Conservation (phyloP, 1,140 invertebrate genomes). For the Orchestia grillus region DNA sequence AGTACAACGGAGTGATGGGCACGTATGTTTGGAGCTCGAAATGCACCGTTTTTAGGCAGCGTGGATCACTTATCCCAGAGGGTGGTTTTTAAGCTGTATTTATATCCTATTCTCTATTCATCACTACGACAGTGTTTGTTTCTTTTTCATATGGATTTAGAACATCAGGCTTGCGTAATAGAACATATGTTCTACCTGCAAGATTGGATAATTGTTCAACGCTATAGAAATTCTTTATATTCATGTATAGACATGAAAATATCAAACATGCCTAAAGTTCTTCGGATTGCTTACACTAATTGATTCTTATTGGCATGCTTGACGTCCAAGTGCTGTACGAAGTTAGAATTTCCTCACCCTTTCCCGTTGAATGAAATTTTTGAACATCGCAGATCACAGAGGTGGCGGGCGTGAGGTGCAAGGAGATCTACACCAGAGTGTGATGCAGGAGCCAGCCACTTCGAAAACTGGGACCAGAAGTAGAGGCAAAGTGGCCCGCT, state of each 20-base stretch:
- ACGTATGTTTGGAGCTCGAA: too few relatives aligned
- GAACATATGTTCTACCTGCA: neutral
- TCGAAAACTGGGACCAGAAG: neutral
- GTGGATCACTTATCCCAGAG: too few relatives aligned
- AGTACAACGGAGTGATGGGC: too few relatives aligned
- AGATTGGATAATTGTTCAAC: neutral
- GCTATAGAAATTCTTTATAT: neutral
- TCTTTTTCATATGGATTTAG: too few relatives aligned
- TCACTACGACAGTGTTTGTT: too few relatives aligned
- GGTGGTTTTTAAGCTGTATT: too few relatives aligned
- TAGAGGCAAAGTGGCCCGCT: neutral
- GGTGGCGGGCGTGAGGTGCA: neutral
- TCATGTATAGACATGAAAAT: neutral
- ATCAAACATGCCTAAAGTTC: neutral
- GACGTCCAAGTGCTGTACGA: too few relatives aligned
- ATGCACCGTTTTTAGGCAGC: too few relatives aligned
- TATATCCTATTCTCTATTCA: too few relatives aligned
- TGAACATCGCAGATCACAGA: neutral
- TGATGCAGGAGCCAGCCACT: neutral
- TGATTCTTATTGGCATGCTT: neutral
- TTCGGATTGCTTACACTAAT: neutral
- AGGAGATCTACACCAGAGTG: neutral
- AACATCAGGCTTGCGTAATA: neutral
- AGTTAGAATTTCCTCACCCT: too few relatives aligned
- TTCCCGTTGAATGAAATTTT: neutral